These are phyloP conservation scores for Bungarus multicinctus DNA, from an alignment of 2,113 vertebrate species.

Conservation along the genomic window DNA sequence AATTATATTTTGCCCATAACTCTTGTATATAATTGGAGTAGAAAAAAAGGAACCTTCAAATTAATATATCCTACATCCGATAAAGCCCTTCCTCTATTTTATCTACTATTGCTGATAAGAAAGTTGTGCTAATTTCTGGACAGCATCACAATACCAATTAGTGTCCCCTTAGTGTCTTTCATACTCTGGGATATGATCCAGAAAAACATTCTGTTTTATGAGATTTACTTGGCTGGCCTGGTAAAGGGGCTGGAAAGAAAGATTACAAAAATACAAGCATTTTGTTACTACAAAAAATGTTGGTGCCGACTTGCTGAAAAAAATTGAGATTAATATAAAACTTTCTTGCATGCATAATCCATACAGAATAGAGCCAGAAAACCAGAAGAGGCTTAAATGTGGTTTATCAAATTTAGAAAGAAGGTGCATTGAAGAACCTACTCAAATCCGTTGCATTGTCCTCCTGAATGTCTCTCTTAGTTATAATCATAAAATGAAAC, in stretches of 20 bases:
- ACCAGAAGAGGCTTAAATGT: background rate
- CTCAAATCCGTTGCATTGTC: background rate
- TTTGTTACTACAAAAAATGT: conserved; percentile 41
- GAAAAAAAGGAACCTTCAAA: conserved; percentile 39
- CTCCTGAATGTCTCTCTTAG: background rate
- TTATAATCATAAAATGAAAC: background rate
- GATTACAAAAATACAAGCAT: conserved; percentile 19
- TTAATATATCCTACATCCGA: background rate
- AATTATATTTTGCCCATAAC: conserved; percentile 17
- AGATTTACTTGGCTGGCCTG: conserved; percentile 55
- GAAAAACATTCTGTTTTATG: conserved; percentile 45
- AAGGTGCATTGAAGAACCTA: background rate
- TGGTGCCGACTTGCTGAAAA: conserved; percentile 4
- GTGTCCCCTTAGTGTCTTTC: conserved; percentile 48
- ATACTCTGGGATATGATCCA: conserved; percentile 60
- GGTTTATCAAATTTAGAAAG: background rate
- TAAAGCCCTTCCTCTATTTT: conserved; percentile 12
- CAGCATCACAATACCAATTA: conserved; percentile 44
- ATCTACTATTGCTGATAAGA: conserved; percentile 41
- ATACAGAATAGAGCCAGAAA: background rate
- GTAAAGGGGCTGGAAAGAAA: conserved; percentile 44
- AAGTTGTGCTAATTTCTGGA: conserved; percentile 45
- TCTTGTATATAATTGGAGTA: conserved; percentile 18
- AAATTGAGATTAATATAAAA: conserved; percentile 7
- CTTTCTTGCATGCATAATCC: background rate